Base-by-base conservation (phyloP, 2,888 invertebrate genomes). In the Thalpophila matura region DNA sequence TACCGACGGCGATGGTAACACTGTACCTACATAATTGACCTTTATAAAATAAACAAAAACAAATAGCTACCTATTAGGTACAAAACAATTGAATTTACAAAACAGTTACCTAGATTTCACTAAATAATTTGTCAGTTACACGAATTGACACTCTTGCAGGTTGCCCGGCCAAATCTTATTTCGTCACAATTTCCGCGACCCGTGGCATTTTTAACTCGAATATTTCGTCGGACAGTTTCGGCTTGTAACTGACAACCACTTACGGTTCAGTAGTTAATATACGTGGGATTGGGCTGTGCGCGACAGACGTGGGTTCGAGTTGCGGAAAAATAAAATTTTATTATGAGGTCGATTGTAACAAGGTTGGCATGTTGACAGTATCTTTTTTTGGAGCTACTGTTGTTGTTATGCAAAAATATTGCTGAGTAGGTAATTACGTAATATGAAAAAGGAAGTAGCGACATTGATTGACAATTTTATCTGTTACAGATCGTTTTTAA, bases 251-350 rank as follows among this genome's bases (percentile, higher is more conserved):
- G 87, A 86, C 86, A 81, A 72, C 56, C 47, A n/a, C 38, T 68
- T 56, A 76, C 83, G 86, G 83, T 72, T 77, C 82, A 77, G 55
- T 76, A 71, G 80, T 84, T 84, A 74, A 86, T 86, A 80, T 84
- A 82, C 86, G 88, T 88, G 82, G 87, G 88, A 73, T 74, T 55
- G 16, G 58, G 29, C 73, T 82, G 80, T 62, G 14, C 9, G 4
- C 71, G 85, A 83, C 85, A 74, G 74, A 61, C 51, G 70, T 56
- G 47, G 65, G 68, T 72, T 78, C 71, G 49, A 62, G 43, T 54
- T 63, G 50, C 49, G 51, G 65, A 61, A 63, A 77, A 69, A 58
- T 54, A 50, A 43, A 57, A 60, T 62, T 56, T 53, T 79, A 77
- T 75, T 68, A 49, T 60, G 29, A 62, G 31, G 26, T 29, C 42